Conservation (phyloP, 2,888 invertebrate species). For the Apodemia duryi region DNA sequence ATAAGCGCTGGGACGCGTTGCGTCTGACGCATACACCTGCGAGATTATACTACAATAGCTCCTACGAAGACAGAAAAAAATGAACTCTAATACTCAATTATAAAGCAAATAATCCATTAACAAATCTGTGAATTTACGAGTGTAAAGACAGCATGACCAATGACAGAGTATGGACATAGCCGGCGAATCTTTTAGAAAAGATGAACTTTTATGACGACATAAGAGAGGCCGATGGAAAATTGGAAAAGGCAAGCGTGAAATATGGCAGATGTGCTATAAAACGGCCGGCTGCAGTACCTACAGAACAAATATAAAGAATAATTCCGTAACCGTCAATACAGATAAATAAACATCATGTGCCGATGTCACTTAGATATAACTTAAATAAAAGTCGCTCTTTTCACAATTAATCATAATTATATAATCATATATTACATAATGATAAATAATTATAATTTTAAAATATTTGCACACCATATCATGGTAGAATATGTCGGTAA, state of each 20-base stretch:
- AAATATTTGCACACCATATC: too few relatives aligned
- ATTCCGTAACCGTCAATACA: slow-evolving; percentile 31
- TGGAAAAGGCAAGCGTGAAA: slow-evolving; percentile 71
- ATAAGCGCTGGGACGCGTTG: slow-evolving; percentile 69
- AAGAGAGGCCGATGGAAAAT: slow-evolving; percentile 66
- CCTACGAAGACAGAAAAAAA: slow-evolving; percentile 20
- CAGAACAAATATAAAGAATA: too few relatives aligned
- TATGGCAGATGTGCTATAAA: slow-evolving; percentile 65
- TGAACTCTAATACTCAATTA: slow-evolving; percentile 28
- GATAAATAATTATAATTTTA: too few relatives aligned
- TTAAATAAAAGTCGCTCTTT: too few relatives aligned
- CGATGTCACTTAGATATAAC: too few relatives aligned
- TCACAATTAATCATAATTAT: too few relatives aligned
- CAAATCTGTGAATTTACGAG: slow-evolving; percentile 37
- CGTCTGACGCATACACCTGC: slow-evolving; percentile 36
- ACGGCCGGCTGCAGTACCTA: slow-evolving; percentile 33
- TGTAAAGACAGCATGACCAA: slow-evolving; percentile 66
- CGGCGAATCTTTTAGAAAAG: slow-evolving; percentile 62
- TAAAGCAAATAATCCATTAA: slow-evolving; percentile 37
- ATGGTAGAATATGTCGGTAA: too few relatives aligned
- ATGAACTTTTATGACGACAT: slow-evolving; percentile 65
- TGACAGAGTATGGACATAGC: slow-evolving; percentile 51
- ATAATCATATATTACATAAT: too few relatives aligned
- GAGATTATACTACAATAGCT: slow-evolving; percentile 25
- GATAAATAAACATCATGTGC: slow-evolving; percentile 37